Base-by-base conservation (phyloP, 2,888 invertebrate species). In the Drosophila koepferae region DNA sequence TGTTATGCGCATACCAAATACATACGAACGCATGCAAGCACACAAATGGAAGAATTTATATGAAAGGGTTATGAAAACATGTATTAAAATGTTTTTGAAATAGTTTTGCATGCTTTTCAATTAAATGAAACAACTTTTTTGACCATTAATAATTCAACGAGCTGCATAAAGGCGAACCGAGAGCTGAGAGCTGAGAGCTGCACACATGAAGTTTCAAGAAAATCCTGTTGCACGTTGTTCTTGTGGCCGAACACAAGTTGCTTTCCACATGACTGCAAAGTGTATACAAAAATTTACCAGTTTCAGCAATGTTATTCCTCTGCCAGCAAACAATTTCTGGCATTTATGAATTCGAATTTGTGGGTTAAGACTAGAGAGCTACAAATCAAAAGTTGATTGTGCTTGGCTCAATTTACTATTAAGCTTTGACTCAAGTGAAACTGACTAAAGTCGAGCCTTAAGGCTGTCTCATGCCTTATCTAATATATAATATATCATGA, bases 1-100 rank as follows among this genome's bases (percentile, higher is more conserved):
- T 65, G 43, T 49, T 82, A 82, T 78, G 79, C 60, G 82, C 78
- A 78, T 79, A 79, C 56, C 34, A 48, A 69, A 73, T 44, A 44
- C 61, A 51, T 20, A 49, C 31, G 5, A 28, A 28, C 12, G 48
- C 12, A 38, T 12, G 38, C 12, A 10, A 8, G 36, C 20, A 44
- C 12, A 44, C 36, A 14, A 8, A 14, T 34, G 14, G 20, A 6
- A 5, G 38, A 16, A 10, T 10, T 1, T 34, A 20, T 44, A 20
- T 44, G 7, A 44, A 58, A 36, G 16, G 58, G 58, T 36, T 43
- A 58, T 58, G 58, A 43, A 38, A 56, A 16, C 38, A 20, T 58
- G 49, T 38, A 16, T 53, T 55, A 78, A 77, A 73, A 36, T 68
- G 68, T 77, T 68, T 59, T 49, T 23, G 6, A 51, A 72, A 51